A percentile compares a stretch with the other conserved stretches of the same genome.
Evolutionary conservation across 2,888 invertebrate species (phyloP).

Genomic region (Volucella bombylans): DNA sequence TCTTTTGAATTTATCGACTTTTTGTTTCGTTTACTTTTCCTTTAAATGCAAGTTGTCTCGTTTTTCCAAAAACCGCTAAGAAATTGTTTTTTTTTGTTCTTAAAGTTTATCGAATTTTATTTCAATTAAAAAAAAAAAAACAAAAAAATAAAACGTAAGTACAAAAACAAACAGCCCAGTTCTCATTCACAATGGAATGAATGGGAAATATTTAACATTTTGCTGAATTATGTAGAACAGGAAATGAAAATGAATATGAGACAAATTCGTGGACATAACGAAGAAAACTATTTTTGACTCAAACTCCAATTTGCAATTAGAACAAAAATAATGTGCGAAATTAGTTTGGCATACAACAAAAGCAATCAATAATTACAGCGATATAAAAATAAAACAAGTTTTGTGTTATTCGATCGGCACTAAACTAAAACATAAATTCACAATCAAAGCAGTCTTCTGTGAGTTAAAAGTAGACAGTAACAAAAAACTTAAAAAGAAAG

Average conservation of each 20-base stretch:
- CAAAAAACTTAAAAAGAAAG: too few species aligned
- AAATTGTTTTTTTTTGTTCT: conserved; percentile 59
- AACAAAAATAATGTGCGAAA: conserved; percentile 9
- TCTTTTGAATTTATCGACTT: background rate
- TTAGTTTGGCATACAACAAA: conserved; percentile 52
- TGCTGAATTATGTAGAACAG: conserved; percentile 39
- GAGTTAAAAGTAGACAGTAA: too few species aligned
- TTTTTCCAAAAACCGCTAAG: conserved; percentile 67
- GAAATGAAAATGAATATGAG: conserved; percentile 5
- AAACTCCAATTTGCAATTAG: conserved; percentile 25
- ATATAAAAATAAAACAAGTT: conserved; percentile 2
- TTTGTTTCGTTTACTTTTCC: conserved; percentile 16
- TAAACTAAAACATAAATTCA: background rate
- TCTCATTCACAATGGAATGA: conserved; percentile 66
- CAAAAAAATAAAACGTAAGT: conserved; percentile 10
- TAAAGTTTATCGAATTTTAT: conserved; percentile 41
- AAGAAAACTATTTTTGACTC: conserved; percentile 10
- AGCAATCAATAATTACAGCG: conserved; percentile 46
- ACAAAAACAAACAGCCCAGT: conserved; percentile 48
- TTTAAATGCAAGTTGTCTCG: conserved; percentile 16
- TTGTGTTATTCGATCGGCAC: background rate
- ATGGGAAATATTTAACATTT: conserved; percentile 64
- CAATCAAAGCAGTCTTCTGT: background rate
- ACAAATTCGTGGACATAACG: conserved; percentile 36
- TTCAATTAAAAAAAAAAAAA: conserved; percentile 18